Evolutionary conservation across 2,113 vertebrate genomes (phyloP), one percentile per base, ranked within the genome.

Genomic region (Hyaena hyaena): DNA sequence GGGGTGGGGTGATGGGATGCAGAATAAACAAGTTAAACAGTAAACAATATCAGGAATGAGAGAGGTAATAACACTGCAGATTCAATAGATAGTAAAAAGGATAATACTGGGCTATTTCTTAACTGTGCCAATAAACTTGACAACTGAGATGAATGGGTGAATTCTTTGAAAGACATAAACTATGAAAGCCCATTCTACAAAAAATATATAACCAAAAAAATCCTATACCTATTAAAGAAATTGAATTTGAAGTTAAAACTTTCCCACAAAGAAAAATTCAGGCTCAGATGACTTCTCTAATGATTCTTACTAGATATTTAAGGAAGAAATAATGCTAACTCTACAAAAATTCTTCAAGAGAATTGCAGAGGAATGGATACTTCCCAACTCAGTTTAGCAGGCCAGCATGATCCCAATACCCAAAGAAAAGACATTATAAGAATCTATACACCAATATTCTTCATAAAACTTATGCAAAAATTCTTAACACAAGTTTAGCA

Each of bases 141-240:
- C 48, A 66, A 77, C 26, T 77, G 43, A 86, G n/a, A 55, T 43
- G 82, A 84, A 61, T 23, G 58, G 58, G 24, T 24, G 21, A 61
- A 68, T 77, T 86, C 26, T 39, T 77, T n/a, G 63, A 87, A 93
- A 87, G 61, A 55, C 63, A 89, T 33, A 87, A 79, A 58, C 61
- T 87, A 69, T 58, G 48, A 87, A 79, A 93, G 48, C 21, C 0
- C 1, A n/a, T 58, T 45, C 74, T 58, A n/a, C 1, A 58, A 69
- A 50, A 79, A 93, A 87, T 65, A 93, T 76, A 28, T 65, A 93
- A 66, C 12, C 4, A 33, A 90, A 93, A 92, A n/a, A 63, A 82
- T 71, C 26, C 48, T 55, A 7, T 77, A 39, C 45, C 39, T 43
- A 11, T 35, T 82, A 93, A 86, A 95, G 31, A 65, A 74, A 81